phyloP scores from a whole-genome alignment of 2,113 vertebrate species.

The Petroica traversi region DNA sequence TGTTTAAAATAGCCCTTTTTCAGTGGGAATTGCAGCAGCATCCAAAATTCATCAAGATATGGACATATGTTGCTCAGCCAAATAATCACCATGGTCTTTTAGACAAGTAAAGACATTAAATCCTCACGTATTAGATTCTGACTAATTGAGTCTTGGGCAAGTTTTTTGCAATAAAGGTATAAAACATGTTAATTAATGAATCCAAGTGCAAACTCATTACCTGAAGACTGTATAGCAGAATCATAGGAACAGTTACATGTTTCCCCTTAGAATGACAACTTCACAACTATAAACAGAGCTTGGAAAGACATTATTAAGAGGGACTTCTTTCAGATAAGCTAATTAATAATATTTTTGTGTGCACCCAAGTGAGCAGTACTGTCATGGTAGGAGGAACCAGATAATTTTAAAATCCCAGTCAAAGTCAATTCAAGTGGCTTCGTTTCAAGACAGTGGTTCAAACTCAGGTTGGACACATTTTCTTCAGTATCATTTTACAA shows the following conservation, averaged over 20 bases:
- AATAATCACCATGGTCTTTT: background rate
- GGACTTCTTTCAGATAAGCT: background rate
- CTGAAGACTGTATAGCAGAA: background rate
- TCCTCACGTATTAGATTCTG: background rate
- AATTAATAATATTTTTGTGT: constrained; percentile 22
- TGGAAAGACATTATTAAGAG: background rate
- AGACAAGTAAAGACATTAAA: background rate
- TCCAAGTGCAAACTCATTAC: constrained; percentile 7
- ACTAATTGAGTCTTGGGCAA: background rate
- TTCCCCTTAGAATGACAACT: background rate
- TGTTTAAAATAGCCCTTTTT: background rate
- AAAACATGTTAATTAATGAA: constrained; percentile 22
- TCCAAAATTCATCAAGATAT: background rate
- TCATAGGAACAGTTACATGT: background rate
- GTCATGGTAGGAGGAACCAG: background rate
- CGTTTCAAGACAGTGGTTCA: background rate
- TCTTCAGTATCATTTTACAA: background rate
- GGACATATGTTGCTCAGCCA: background rate
- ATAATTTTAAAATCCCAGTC: background rate
- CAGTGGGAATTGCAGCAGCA: background rate
- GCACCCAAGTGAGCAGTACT: background rate
- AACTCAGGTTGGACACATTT: background rate
- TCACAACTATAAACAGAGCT: background rate
- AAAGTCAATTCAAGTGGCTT: background rate
- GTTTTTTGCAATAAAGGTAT: background rate